These are phyloP conservation scores for Xenopus borealis DNA, from an alignment of 2,113 vertebrate species.

Conservation along the genomic window DNA sequence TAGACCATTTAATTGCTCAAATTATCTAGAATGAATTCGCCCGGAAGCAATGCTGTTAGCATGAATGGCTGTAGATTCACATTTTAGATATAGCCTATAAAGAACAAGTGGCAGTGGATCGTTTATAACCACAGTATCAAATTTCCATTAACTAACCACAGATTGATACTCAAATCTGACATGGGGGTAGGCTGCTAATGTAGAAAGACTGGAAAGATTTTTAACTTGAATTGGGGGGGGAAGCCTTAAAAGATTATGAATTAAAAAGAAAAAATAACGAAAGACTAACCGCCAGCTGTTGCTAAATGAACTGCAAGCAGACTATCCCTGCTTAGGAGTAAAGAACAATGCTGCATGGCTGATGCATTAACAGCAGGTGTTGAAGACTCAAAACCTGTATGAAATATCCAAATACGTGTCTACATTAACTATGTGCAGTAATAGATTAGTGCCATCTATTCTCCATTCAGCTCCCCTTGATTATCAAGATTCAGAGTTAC, in stretches of 20 bases:
- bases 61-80: slow-evolving; percentile 35
- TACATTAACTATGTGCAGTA: too few species aligned
- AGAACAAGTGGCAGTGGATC: slow-evolving; percentile 43
- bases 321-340: too few species aligned
- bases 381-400: too few species aligned
- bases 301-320: too few species aligned
- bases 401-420: too few species aligned
- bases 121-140: slow-evolving; percentile 42
- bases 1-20: slow-evolving; percentile 44
- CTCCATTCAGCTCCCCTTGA: too few species aligned
- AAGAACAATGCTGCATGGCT: too few species aligned
- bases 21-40: slow-evolving; percentile 46
- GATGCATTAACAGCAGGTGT: too few species aligned
- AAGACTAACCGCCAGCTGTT: not conserved
- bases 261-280: not conserved
- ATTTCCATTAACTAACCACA: not conserved
- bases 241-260: not conserved
- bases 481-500: too few species aligned
- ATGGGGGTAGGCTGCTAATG: not conserved
- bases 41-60: slow-evolving; percentile 42
- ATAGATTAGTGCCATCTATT: too few species aligned
- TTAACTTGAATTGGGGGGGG: not conserved
- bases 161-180: slow-evolving; percentile 1
- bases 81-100: slow-evolving; percentile 16
- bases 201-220: not conserved